Evolutionary conservation across 2,113 vertebrate species (phyloP).

Genomic region (Macrotis lagotis): DNA sequence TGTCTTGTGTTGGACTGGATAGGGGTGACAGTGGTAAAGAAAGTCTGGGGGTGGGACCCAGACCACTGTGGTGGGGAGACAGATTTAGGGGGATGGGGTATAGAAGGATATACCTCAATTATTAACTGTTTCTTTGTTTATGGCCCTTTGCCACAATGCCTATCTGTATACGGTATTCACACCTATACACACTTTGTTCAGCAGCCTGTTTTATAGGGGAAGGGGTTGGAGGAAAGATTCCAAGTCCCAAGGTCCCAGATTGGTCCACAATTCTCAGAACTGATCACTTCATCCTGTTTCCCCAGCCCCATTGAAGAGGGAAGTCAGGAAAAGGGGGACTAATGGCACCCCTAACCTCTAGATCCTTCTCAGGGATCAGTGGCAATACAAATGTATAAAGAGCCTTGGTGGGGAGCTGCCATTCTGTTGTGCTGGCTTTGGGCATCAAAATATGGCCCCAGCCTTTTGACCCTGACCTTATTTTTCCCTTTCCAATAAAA

Average conservation of each 20-base stretch:
- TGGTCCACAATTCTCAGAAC: neutral
- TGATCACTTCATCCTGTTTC: too few species aligned
- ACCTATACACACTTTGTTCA: too few species aligned
- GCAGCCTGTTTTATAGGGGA: neutral
- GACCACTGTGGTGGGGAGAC: too few species aligned
- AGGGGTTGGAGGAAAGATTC: neutral
- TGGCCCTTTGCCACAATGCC: neutral
- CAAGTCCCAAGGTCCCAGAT: neutral
- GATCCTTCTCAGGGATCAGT: neutral
- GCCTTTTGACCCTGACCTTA: neutral
- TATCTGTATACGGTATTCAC: neutral
- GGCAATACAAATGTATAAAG: neutral
- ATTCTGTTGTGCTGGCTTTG: neutral
- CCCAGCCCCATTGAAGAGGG: neutral
- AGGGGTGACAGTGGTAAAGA: neutral
- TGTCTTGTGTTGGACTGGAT: neutral
- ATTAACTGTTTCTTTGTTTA: neutral
- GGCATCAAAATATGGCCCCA: neutral
- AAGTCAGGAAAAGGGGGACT: constrained; percentile 14
- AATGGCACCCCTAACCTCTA: too few species aligned
- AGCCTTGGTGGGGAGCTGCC: neutral
- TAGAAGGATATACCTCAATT: neutral
- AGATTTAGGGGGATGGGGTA: too few species aligned
- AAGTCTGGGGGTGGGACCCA: neutral
- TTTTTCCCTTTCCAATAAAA: neutral